Percentiles rank a stretch among this genome's conserved stretches.
Evolutionary conservation across 2,113 vertebrate genomes (phyloP).

Genomic region (Thermophis baileyi): DNA sequence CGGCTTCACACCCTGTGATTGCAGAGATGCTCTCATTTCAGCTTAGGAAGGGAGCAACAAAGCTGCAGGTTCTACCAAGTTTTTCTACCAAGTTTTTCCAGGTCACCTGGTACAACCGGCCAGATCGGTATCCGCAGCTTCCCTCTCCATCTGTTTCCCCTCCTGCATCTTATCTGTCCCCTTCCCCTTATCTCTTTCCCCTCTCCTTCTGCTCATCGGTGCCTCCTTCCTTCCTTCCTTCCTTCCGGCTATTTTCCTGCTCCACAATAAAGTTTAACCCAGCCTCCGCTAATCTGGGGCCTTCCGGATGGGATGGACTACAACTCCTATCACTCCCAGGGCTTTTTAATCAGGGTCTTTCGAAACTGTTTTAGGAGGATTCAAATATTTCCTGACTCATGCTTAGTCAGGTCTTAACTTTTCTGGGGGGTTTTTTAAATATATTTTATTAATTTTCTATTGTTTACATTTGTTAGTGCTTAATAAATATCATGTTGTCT

Average conservation of each 20-base stretch:
- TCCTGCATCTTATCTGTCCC: background rate
- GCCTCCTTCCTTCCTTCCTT: background rate
- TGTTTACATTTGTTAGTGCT: no score
- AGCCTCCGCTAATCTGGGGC: background rate
- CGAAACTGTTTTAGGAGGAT: background rate
- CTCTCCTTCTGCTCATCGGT: background rate
- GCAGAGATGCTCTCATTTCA: background rate
- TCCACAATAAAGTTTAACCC: background rate
- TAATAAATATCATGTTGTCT: no score
- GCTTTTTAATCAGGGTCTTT: background rate
- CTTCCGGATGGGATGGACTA: background rate
- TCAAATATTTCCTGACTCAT: background rate
- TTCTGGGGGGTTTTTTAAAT: background rate
- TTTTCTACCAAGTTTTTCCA: background rate
- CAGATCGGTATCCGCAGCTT: background rate
- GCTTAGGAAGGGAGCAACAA: background rate
- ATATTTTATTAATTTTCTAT: no score
- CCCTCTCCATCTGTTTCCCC: constrained; percentile 8
- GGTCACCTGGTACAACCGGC: background rate
- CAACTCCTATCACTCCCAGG: background rate
- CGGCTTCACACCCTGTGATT: background rate
- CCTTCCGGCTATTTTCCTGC: background rate
- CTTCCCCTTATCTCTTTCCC: background rate
- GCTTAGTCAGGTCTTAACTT: background rate
- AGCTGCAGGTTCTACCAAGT: background rate